Conservation (phyloP, 2,888 invertebrate species). For the Myathropa florea region DNA sequence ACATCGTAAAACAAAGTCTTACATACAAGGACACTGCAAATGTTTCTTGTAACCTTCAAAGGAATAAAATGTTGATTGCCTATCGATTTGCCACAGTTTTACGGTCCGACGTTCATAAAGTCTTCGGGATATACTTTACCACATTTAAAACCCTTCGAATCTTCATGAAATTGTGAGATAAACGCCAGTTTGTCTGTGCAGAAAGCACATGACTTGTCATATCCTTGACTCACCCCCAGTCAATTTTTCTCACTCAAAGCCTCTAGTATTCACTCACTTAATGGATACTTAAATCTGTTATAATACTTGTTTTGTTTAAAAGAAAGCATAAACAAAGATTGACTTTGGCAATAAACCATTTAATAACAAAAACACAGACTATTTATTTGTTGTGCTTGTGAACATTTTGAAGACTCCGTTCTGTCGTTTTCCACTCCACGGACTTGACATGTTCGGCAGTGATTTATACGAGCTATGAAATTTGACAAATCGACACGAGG, state of each 20-base stretch:
- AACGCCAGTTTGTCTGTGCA: background rate
- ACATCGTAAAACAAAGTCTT: no score
- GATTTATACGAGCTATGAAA: background rate
- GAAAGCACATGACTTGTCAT: background rate
- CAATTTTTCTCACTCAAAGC: no score
- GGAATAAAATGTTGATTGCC: background rate
- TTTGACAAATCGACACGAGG: background rate
- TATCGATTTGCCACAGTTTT: background rate
- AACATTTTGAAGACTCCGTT: background rate
- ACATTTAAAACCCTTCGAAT: background rate
- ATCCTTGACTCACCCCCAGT: no score
- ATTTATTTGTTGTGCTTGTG: background rate
- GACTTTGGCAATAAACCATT: background rate
- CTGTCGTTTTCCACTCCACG: background rate
- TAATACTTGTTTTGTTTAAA: background rate
- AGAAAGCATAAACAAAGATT: background rate
- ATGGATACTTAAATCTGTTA: background rate
- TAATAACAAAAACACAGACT: background rate
- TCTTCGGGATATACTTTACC: background rate
- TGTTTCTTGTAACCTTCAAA: background rate
- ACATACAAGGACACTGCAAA: no score
- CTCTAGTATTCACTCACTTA: background rate
- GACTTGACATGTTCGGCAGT: background rate
- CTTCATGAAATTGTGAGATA: background rate
- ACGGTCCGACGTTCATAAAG: background rate